Base-by-base conservation (phyloP, 2,113 vertebrate species). In the Ramphastos sulfuratus region DNA sequence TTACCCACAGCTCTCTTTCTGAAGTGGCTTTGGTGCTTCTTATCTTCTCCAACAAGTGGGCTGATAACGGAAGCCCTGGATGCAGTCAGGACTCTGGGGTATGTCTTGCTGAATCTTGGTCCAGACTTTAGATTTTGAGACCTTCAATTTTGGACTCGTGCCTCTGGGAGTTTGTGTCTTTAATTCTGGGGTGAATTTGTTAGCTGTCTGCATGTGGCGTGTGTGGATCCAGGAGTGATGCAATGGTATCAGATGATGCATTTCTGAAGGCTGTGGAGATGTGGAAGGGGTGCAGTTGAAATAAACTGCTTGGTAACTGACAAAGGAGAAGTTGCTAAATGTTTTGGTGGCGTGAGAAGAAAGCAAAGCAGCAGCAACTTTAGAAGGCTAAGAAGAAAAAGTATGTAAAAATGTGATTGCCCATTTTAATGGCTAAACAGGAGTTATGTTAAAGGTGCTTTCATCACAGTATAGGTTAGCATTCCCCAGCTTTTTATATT, bases 401-500 rank as follows among this genome's bases (percentile, higher is more conserved):
- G 56, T 87, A 87, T 16, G 10, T 88, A 90, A 85, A 94, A 89
- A 66, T 72, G 42, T 59, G 83, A 94, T 96, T 65, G 33, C 23
- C 72, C 17, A 12, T 87, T 97, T 92, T 91, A 91, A 94, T 88
- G 72, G 91, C 74, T 93, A 69, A 95, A 78, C 71, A 78, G 87
- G 79, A 97, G 94, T 94, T 95, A 94, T 73, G 74, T 77, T 85
- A 85, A 58, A 89, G 90, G 90, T 76, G 63, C 94, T 96, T 97
- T 96, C 93, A 96, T 97, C 96, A 95, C 23, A 17, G 56, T 24
- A 80, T 80, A 96, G 89, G 87, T 92, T 96, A 86, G 87, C 77
- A 88, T 97, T 95, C 84, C 58, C 52, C 18, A 85, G 87, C 84
- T 94, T 94, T 94, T 89, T 88, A 66, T 95, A 95, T 96, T 96